These are phyloP conservation scores for Meiosimyza platycephala DNA, from an alignment of 2,888 invertebrate species.

Conservation along the genomic window DNA sequence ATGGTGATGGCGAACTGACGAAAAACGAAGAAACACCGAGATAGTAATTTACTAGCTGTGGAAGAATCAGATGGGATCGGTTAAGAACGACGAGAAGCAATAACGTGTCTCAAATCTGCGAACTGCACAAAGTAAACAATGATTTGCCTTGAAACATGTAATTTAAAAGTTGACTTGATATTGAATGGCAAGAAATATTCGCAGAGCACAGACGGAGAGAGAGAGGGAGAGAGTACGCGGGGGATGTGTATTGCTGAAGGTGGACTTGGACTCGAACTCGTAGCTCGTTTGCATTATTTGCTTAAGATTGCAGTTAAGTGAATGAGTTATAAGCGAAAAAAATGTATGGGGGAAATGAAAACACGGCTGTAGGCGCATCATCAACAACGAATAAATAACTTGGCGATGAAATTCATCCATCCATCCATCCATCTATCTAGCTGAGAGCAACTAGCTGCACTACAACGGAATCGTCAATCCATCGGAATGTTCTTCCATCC, in stretches of 20 bases:
- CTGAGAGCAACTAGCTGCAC: no score
- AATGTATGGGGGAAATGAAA: conserved; percentile 8
- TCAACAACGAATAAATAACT: conserved; percentile 39
- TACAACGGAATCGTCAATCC: not conserved
- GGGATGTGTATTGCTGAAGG: not conserved
- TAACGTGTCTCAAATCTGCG: conserved; percentile 17
- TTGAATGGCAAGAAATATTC: not conserved
- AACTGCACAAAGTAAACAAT: conserved; percentile 47
- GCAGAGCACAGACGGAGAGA: not conserved
- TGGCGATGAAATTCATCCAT: conserved; percentile 37
- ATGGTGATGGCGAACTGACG: conserved; percentile 42
- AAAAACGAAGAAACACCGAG: conserved; percentile 50
- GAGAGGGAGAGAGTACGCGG: not conserved
- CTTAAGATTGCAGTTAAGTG: conserved; percentile 36
- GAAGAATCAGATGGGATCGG: conserved; percentile 11
- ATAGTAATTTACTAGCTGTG: conserved; percentile 48
- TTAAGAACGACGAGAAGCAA: not conserved
- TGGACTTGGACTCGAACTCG: conserved; percentile 1
- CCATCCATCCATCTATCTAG: conserved; percentile 13
- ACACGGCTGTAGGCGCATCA: conserved; percentile 36
- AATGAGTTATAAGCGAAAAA: conserved; percentile 29
- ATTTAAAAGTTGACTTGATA: conserved; percentile 36
- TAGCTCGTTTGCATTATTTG: conserved; percentile 37
- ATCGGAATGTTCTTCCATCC: conserved; percentile 1
- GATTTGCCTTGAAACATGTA: conserved; percentile 47